Evolutionary conservation across 2,113 vertebrate genomes (phyloP).

Genomic region (Oryctolagus cuniculus): DNA sequence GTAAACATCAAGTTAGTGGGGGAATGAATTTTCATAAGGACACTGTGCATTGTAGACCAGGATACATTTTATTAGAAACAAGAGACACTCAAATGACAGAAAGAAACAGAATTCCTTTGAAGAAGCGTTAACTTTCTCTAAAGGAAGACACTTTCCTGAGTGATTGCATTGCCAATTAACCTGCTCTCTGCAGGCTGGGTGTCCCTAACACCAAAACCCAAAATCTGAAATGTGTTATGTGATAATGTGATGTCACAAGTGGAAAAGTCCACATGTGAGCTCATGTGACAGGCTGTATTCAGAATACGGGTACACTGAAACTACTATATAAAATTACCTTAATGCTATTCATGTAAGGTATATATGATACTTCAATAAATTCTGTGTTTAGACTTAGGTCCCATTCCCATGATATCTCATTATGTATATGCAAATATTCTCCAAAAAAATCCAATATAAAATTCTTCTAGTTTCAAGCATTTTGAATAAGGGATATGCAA

Average conservation of each 20-base stretch:
- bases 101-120: slow-evolving; percentile 15
- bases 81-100: background rate
- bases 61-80: background rate
- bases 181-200: background rate
- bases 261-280: background rate
- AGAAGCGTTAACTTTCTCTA: background rate
- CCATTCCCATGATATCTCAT: background rate
- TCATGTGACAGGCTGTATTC: background rate
- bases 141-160: slow-evolving; percentile 48
- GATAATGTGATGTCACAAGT: background rate
- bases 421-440: background rate
- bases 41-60: background rate
- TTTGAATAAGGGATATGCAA: background rate
- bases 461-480: background rate
- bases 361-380: too few relatives aligned
- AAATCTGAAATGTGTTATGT: background rate
- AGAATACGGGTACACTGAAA: background rate
- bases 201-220: background rate
- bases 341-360: background rate
- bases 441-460: background rate
- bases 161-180: slow-evolving; percentile 15
- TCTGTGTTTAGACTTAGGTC: background rate
- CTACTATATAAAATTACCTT: background rate
- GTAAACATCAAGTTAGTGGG: background rate
- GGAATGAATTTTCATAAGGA: background rate